A percentile compares a stretch with the other conserved stretches of the same genome.
Evolutionary conservation across 2,113 vertebrate species (phyloP).

Genomic region (Carettochelys insculpta): DNA sequence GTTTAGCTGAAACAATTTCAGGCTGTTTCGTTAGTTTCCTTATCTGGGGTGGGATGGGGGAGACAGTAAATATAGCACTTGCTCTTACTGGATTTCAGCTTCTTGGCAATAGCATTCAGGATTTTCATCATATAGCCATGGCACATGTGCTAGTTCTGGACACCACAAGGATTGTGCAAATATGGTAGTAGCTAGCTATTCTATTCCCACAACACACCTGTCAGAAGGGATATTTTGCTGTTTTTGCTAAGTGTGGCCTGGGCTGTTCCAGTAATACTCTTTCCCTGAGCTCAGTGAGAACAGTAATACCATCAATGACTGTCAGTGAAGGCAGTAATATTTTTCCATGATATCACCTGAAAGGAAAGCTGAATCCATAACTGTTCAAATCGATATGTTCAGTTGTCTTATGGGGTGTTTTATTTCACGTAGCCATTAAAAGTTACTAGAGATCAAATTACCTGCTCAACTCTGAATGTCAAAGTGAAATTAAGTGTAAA

Average conservation of each 20-base stretch:
- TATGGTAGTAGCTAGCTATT: not conserved
- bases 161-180: fast-evolving
- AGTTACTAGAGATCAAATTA: not conserved
- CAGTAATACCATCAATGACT: fast-evolving
- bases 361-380: not conserved
- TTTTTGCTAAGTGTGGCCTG: fast-evolving
- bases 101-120: not conserved
- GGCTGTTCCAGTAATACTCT: not conserved
- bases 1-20: not conserved
- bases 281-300: not conserved
- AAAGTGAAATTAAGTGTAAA: not conserved
- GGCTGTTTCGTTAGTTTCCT: slow-evolving; percentile 11
- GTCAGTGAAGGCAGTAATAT: not conserved
- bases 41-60: not conserved
- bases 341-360: not conserved
- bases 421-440: not conserved
- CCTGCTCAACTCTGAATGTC: fast-evolving
- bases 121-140: not conserved
- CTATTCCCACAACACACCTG: not conserved
- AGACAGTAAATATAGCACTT: not conserved
- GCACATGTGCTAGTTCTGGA: fast-evolving
- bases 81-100: not conserved
- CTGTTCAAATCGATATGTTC: fast-evolving
- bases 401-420: fast-evolving
- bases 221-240: not conserved